Evolutionary conservation across 2,888 invertebrate genomes (phyloP).

Genomic region (Drosophila conformis): DNA sequence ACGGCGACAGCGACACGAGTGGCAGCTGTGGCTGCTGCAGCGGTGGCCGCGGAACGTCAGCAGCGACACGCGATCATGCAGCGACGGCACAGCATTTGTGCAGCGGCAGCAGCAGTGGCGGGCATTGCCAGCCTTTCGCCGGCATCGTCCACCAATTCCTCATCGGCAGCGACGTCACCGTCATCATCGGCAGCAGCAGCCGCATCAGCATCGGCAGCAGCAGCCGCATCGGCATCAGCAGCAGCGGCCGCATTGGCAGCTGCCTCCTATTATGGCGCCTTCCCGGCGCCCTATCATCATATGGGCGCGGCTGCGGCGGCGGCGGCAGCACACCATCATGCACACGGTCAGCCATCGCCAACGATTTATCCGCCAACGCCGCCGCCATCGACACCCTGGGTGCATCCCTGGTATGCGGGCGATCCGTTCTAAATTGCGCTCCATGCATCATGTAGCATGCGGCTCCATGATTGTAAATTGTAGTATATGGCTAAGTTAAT

Average conservation of each 20-base stretch:
- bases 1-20: slow-evolving; percentile 49
- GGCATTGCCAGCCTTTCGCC: slow-evolving; percentile 65
- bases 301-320: slow-evolving; percentile 54
- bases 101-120: slow-evolving; percentile 38
- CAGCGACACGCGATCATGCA: slow-evolving; percentile 57
- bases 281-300: slow-evolving; percentile 72
- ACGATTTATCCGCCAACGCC: slow-evolving; percentile 85
- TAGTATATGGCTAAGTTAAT: slow-evolving; percentile 44
- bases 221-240: slow-evolving; percentile 56
- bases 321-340: slow-evolving; percentile 53
- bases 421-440: slow-evolving; percentile 79
- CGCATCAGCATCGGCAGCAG: slow-evolving; percentile 62
- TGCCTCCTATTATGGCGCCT: slow-evolving; percentile 70
- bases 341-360: slow-evolving; percentile 85
- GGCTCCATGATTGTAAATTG: slow-evolving; percentile 38
- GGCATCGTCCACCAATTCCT: slow-evolving; percentile 48
- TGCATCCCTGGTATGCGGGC: slow-evolving; percentile 85
- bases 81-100: slow-evolving; percentile 62
- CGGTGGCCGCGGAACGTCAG: slow-evolving; percentile 44
- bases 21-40: slow-evolving; percentile 37
- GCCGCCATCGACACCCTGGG: slow-evolving; percentile 85
- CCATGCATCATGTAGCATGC: not conserved
- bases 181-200: slow-evolving; percentile 65
- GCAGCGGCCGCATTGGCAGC: slow-evolving; percentile 76
- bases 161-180: slow-evolving; percentile 52